These are phyloP conservation scores for Sialia sialis DNA, from an alignment of 2,113 vertebrate genomes.

Conservation along the genomic window DNA sequence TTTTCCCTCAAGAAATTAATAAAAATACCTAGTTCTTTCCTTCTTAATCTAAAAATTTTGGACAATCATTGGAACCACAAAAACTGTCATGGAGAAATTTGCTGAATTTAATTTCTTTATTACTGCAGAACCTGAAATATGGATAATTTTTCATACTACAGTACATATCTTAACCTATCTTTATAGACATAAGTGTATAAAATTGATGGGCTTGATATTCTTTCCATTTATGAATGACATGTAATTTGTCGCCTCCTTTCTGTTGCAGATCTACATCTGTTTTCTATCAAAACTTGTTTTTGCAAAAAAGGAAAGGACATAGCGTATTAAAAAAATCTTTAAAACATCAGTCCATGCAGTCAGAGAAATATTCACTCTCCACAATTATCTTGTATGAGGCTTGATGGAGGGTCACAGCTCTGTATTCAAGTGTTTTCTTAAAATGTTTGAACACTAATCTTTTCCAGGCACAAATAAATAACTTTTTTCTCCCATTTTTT, in stretches of 20 bases:
- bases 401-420: neutral
- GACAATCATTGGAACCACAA: neutral
- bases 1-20: neutral
- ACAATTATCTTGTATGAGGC: neutral
- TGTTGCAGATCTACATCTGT: neutral
- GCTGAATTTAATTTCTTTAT: neutral
- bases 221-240: neutral
- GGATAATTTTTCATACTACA: neutral
- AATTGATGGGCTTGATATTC: neutral
- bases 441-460: neutral
- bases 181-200: neutral
- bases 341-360: neutral
- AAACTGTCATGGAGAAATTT: neutral
- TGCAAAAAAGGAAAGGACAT: neutral
- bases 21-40: neutral
- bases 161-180: neutral
- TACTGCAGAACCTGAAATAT: neutral
- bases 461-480: neutral
- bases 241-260: neutral
- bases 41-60: neutral
- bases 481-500: rapidly evolving
- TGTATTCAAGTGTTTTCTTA: neutral
- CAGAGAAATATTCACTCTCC: neutral
- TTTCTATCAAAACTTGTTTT: neutral
- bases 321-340: neutral